Evolutionary conservation across 2,113 vertebrate genomes (phyloP).

Genomic region (Holacanthus passer): DNA sequence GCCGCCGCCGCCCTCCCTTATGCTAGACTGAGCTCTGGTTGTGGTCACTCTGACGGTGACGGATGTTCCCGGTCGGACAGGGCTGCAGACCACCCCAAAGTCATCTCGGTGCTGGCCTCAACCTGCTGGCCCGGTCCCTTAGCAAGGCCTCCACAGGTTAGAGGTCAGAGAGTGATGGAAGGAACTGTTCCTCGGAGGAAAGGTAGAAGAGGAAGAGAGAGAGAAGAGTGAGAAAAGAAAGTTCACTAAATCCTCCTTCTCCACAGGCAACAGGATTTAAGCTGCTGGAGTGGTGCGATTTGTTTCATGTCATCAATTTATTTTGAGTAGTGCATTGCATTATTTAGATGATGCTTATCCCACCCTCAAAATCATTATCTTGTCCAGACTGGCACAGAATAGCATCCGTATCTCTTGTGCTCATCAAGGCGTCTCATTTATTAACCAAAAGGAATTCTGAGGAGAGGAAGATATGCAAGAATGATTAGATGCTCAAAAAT

Average conservation of each 20-base stretch:
- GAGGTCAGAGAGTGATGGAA: constrained; percentile 53
- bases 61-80: constrained; percentile 64
- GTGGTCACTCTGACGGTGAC: constrained; percentile 79
- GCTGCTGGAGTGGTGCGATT: constrained; percentile 62
- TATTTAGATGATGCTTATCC: constrained; percentile 78
- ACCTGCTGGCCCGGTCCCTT: constrained; percentile 39
- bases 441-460: constrained; percentile 77
- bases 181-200: constrained; percentile 12
- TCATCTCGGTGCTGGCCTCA: constrained; percentile 56
- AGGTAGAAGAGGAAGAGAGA: constrained; percentile 8
- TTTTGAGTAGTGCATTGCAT: constrained; percentile 73
- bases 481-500: constrained; percentile 74
- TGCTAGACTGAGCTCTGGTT: constrained; percentile 60
- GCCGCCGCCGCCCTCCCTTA: constrained; percentile 46
- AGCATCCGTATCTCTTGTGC: constrained; percentile 68
- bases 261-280: constrained; percentile 46
- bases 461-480: constrained; percentile 66
- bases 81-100: constrained; percentile 61
- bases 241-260: constrained; percentile 46
- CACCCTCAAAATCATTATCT: constrained; percentile 74
- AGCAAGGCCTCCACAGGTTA: constrained; percentile 44
- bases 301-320: constrained; percentile 75
- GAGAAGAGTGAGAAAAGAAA: constrained; percentile 5
- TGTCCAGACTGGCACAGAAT: constrained; percentile 65
- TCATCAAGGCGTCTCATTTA: constrained; percentile 79